Evolutionary conservation across 2,797 vertebrate species (phyloP), one percentile per base, ranked within the genome.

Genomic region (Enteromius treurensis): DNA sequence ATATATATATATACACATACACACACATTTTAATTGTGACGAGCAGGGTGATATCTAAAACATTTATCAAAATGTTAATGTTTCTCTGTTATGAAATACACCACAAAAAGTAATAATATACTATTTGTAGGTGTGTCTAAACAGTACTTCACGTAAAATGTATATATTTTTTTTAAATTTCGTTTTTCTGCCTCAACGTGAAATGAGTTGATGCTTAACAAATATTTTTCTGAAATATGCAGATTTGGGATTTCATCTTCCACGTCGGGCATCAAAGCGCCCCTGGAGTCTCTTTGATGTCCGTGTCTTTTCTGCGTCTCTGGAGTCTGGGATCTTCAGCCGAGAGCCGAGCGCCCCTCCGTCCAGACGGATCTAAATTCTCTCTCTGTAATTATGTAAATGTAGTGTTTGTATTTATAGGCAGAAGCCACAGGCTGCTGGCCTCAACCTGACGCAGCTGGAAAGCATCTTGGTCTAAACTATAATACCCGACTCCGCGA

Each of bases 331-430:
- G 91, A 91, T 93, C 90, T 91, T 92, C 92, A 93, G 93, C 90
- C 88, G 91, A 90, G 92, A 92, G 90, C 91, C 90, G 91, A 92
- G 92, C 90, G 91, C 91, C 93, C 94, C 93, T 94, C 89, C 92
- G 94, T 94, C 94, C 93, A 95, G 94, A 95, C 94, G 89, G 90
- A 91, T 94, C 95, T 96, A 94, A 94, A 96, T 95, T 95, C 95
- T 94, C 94, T 91, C 90, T 93, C 94, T 92, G 91, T 95, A 95
- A 94, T 96, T 95, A 96, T 95, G 95, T 93, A 96, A 96, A 96
- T 95, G 93, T 94, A 92, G 94, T 96, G 96, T 97, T 97, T 97
- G 96, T 96, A 96, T 97, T 97, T 97, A 96, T 96, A 97, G 95
- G 92, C 93, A 93, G 93, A 96, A 94, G 93, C 96, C 96, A 94